Evolutionary conservation across 2,113 vertebrate species (phyloP), one percentile per base, ranked within the genome.

Genomic region (Tychaedon coryphoeus): DNA sequence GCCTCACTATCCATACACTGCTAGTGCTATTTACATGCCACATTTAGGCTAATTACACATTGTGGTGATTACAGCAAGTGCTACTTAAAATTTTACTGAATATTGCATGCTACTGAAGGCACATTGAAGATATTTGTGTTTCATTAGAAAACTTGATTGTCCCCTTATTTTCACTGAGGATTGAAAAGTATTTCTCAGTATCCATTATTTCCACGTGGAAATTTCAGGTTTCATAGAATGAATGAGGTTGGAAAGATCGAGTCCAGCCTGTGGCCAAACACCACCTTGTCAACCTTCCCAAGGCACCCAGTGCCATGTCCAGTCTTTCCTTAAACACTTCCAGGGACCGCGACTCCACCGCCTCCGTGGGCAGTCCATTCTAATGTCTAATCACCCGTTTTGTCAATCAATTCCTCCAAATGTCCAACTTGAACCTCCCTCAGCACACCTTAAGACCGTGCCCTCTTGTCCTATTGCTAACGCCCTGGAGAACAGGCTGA

Each of bases 361-460:
- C 6, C 53, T 22, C 40, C 9, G 17, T 5, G 61, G 29, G 47
- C 47, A 23, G 47, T 6, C 23, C 54, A 26, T 23, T 60, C 24
- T 19, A 25, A 15, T 1, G 47, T 15, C 62, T 14, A 3, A 9
- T 26, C 24, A 34, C 1, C 5, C 19, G 4, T 16, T 18, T 38
- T 3, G 47, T 7, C 24, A 34, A 54, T 18, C 10, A 82, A 69
- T 23, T 23, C 47, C 14, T 47, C 38, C 38, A 14, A 25, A 28
- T 2, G 29, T 8, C 19, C 54, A 61, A 6, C 22, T 1, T 23
- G 22, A 54, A 10, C 40, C 24, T 47, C 11, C 9, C 28, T 29
- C 8, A 0, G 29, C 29, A 31, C 9, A 19, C 9, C 3, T 25
- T 10, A 47, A 25, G 16, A 8, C 38, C 1, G 1, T 11, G 20